Evolutionary conservation across 2,888 invertebrate species (phyloP).

Genomic region (Syritta pipiens): DNA sequence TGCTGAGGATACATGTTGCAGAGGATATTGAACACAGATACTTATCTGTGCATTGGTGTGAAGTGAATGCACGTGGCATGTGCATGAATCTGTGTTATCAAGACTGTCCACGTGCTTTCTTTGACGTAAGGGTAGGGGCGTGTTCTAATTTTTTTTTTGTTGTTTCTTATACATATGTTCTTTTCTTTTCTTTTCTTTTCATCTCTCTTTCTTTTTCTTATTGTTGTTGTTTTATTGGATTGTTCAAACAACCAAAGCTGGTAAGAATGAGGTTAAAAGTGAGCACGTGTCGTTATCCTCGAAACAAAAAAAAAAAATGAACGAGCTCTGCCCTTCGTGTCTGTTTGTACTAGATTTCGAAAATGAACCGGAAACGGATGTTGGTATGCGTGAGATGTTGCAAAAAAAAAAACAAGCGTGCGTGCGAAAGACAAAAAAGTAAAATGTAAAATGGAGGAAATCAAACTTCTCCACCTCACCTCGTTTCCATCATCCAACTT

Average conservation of each 20-base stretch:
- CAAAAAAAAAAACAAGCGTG: neutral
- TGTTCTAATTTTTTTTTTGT: conserved; percentile 71
- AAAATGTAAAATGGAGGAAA: conserved; percentile 26
- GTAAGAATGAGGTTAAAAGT: conserved; percentile 48
- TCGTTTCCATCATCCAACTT: too few species aligned
- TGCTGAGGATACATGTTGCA: conserved; percentile 44
- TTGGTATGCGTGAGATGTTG: neutral
- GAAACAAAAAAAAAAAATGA: conserved; percentile 4
- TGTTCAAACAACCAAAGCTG: conserved; percentile 31
- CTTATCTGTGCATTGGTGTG: neutral
- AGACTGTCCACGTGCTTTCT: conserved; percentile 76
- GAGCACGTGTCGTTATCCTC: conserved; percentile 42
- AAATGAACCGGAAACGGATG: conserved; percentile 51
- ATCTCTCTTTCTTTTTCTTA: conserved; percentile 4
- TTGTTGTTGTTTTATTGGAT: neutral
- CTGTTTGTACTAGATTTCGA: conserved; percentile 40
- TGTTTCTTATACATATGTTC: too few species aligned
- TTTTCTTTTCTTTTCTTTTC: neutral
- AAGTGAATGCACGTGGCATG: conserved; percentile 55
- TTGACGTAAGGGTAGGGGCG: conserved; percentile 78
- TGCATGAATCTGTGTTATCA: conserved; percentile 67
- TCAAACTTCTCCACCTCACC: neutral
- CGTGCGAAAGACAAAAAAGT: neutral
- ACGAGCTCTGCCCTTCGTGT: too few species aligned
- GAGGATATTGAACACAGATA: neutral